Percentiles rank a stretch among this genome's conserved stretches.
Conservation (phyloP, 2,888 invertebrate species). For the Tiliacea citrago region DNA sequence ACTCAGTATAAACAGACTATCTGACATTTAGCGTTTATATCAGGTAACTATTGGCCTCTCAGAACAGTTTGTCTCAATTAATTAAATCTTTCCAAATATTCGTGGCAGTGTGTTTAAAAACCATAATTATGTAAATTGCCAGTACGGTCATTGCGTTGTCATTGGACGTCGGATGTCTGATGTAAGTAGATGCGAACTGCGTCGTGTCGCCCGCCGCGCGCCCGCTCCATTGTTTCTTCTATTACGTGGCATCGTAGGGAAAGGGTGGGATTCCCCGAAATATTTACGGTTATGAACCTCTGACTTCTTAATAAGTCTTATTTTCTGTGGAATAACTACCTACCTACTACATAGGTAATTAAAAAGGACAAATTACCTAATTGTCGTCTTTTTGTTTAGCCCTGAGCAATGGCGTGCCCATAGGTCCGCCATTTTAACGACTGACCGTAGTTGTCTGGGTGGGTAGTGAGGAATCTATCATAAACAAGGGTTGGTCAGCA, state of each 20-base stretch:
- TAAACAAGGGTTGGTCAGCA: conserved; percentile 6
- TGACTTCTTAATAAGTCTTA: neutral
- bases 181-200: neutral
- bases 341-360: neutral
- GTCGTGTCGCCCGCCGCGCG: neutral
- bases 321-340: neutral
- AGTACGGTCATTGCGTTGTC: conserved; percentile 9
- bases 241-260: neutral
- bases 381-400: neutral
- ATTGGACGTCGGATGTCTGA: neutral
- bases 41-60: conserved; percentile 11
- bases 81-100: neutral
- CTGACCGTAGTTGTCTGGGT: neutral
- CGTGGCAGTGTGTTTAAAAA: conserved; percentile 1
- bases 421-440: neutral
- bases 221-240: neutral
- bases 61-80: neutral
- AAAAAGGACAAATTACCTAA: neutral
- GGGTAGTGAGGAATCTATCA: neutral
- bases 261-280: conserved; percentile 9
- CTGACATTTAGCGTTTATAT: neutral
- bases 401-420: neutral
- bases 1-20: conserved; percentile 14
- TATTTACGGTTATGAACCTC: neutral
- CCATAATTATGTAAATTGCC: conserved; percentile 1